phyloP scores from a whole-genome alignment of 2,113 vertebrate genomes.

The Tetrax tetrax region DNA sequence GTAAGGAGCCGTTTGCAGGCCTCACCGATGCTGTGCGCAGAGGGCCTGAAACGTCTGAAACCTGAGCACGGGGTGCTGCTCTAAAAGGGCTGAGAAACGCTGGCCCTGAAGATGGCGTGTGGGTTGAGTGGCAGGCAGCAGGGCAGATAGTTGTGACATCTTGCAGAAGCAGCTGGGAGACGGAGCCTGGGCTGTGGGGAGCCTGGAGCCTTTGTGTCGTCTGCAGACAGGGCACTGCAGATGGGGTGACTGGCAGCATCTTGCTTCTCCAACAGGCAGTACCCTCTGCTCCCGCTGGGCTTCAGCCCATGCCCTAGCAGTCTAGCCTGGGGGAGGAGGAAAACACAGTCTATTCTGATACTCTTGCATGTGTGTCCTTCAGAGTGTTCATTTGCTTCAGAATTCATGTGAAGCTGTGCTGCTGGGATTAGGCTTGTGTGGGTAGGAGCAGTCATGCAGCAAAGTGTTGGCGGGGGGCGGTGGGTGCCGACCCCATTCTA shows the following conservation, averaged over 20 bases:
- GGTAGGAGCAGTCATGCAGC: neutral
- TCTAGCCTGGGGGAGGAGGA: neutral
- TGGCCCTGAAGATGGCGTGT: rapidly evolving
- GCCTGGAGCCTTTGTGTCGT: neutral
- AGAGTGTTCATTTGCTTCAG: neutral
- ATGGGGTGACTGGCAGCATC: neutral
- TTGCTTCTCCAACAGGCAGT: neutral
- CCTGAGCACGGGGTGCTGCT: neutral
- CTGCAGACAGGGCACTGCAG: rapidly evolving
- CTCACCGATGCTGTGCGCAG: rapidly evolving
- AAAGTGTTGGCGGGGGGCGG: too few species aligned
- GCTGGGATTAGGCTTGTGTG: neutral
- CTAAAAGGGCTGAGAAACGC: neutral
- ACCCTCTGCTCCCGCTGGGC: rapidly evolving
- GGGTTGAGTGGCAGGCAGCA: rapidly evolving
- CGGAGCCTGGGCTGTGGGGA: neutral
- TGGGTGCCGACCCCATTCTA: too few species aligned
- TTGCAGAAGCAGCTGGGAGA: neutral
- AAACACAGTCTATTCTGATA: rapidly evolving
- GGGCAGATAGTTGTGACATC: neutral
- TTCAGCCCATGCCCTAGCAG: rapidly evolving
- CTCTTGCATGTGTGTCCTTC: neutral
- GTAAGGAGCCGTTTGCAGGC: neutral
- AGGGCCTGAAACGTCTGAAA: rapidly evolving
- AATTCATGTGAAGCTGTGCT: neutral